These are phyloP conservation scores for Emmelina monodactyla DNA, from an alignment of 2,888 invertebrate genomes.

Conservation along the genomic window DNA sequence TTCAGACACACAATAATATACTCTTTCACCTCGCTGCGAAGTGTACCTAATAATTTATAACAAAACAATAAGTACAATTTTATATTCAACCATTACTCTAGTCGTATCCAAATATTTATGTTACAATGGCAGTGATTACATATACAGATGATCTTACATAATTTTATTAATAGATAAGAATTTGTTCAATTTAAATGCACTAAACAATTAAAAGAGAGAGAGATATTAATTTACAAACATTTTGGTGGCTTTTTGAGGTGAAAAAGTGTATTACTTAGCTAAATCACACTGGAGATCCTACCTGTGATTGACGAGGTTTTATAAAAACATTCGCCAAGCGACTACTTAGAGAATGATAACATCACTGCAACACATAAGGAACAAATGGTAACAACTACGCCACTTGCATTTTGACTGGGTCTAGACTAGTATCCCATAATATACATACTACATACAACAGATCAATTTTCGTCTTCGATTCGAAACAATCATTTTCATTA, in stretches of 20 bases:
- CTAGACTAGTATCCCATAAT: background rate
- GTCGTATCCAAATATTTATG: constrained; percentile 31
- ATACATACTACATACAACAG: background rate
- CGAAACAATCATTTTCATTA: no score
- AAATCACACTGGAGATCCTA: constrained; percentile 34
- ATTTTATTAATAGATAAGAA: constrained; percentile 23
- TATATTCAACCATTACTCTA: constrained; percentile 28
- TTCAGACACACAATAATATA: constrained; percentile 17
- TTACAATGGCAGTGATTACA: constrained; percentile 43
- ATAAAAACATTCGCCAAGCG: no score
- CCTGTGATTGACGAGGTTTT: constrained; percentile 28
- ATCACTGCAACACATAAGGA: background rate
- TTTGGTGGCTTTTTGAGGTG: constrained; percentile 24
- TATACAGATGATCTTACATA: constrained; percentile 32
- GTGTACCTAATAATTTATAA: constrained; percentile 22
- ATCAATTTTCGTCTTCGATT: no score
- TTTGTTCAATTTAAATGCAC: constrained; percentile 52
- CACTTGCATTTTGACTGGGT: background rate
- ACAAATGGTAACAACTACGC: background rate
- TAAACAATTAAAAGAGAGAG: constrained; percentile 20
- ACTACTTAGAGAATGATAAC: background rate
- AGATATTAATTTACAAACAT: constrained; percentile 21
- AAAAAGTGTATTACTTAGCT: constrained; percentile 31
- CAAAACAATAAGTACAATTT: constrained; percentile 49
- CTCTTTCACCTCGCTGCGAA: constrained; percentile 23